phyloP scores from a whole-genome alignment of 2,113 vertebrate species.

The Numenius arquata region DNA sequence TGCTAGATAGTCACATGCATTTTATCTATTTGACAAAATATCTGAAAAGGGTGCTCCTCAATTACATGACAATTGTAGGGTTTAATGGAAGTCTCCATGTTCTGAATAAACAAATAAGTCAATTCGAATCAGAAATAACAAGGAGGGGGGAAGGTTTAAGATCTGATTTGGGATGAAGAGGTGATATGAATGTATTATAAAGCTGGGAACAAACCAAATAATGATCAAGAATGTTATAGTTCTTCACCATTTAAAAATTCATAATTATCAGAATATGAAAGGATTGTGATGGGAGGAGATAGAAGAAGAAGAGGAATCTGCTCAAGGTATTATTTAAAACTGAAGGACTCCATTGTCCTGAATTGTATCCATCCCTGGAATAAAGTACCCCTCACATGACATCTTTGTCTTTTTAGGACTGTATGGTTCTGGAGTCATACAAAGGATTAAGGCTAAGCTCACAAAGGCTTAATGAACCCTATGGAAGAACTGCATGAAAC shows the following conservation, averaged over 20 bases:
- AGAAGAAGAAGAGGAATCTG: not conserved
- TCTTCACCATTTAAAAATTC: not conserved
- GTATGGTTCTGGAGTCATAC: too few relatives aligned
- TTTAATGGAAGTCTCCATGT: not conserved
- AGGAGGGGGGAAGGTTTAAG: not conserved
- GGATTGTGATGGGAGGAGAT: not conserved
- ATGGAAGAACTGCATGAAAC: not conserved
- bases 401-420: not conserved
- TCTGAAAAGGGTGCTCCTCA: not conserved
- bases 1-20: not conserved
- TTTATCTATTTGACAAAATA: not conserved
- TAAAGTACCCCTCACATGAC: not conserved
- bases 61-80: not conserved
- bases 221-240: not conserved
- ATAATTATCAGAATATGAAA: not conserved
- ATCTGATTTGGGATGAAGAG: not conserved
- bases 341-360: not conserved
- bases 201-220: not conserved
- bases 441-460: not conserved
- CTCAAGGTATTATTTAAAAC: not conserved
- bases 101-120: not conserved
- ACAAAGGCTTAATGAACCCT: not conserved
- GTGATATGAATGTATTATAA: not conserved
- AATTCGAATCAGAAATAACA: not conserved
- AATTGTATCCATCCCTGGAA: not conserved